A percentile compares a stretch with the other conserved stretches of the same genome.
Conservation (phyloP, 2,797 vertebrate species). For the Microctenopoma lineatum region DNA sequence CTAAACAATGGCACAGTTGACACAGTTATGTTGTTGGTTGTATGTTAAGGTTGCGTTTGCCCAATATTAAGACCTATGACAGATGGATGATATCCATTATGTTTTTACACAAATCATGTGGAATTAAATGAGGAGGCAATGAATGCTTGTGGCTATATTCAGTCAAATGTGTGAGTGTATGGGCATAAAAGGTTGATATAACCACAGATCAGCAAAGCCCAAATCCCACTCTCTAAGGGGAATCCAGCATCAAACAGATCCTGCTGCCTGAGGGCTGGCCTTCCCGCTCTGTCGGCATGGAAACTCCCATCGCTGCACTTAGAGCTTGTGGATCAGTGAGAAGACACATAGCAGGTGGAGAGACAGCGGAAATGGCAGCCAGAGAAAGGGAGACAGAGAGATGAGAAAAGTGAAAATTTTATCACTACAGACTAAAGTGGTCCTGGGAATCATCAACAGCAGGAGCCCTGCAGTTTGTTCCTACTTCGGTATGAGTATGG, state of each 20-base stretch:
- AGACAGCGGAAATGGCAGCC: conserved; percentile 45
- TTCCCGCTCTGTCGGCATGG: conserved; percentile 52
- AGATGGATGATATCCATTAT: no score
- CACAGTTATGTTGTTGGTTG: no score
- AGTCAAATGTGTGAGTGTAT: conserved; percentile 41
- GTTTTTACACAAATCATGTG: no score
- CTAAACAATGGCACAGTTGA: no score
- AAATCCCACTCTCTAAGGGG: conserved; percentile 53
- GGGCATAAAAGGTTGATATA: conserved; percentile 44
- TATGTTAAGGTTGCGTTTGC: no score
- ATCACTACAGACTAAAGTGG: conserved; percentile 48
- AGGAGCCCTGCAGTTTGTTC: conserved; percentile 29
- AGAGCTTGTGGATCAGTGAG: conserved; percentile 54
- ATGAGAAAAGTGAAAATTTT: conserved; percentile 55
- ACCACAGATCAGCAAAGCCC: conserved; percentile 53
- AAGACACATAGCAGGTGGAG: conserved; percentile 53
- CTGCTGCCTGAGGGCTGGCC: conserved; percentile 63
- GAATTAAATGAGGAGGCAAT: background rate
- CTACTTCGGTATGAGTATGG: conserved; percentile 25
- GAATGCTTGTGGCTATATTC: conserved; percentile 30
- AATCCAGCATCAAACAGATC: conserved; percentile 65
- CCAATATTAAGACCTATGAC: no score
- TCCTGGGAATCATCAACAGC: conserved; percentile 46
- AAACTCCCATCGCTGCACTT: conserved; percentile 57
- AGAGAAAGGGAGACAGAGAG: conserved; percentile 36